phyloP scores from a whole-genome alignment of 1,140 invertebrate species.

The Anastrepha ludens region DNA sequence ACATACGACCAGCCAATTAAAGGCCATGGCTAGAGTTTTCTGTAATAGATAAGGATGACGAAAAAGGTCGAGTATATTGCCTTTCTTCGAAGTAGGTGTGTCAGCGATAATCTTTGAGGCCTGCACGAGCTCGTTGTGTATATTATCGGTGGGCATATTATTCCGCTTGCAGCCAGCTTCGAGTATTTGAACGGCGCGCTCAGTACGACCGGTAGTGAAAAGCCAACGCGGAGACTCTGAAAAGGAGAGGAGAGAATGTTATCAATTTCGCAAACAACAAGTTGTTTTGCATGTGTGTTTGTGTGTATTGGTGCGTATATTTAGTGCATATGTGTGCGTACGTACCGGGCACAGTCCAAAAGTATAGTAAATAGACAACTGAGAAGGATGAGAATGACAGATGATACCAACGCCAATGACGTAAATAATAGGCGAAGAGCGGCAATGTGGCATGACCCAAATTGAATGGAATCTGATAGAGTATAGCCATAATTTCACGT shows the following conservation, averaged over 20 bases:
- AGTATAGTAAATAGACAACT: slow-evolving; percentile 79
- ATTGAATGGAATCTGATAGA: slow-evolving; percentile 84
- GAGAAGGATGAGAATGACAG: slow-evolving; percentile 84
- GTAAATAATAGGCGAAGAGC: slow-evolving; percentile 79
- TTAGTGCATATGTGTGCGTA: neutral
- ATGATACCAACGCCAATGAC: slow-evolving; percentile 84
- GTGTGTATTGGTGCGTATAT: neutral
- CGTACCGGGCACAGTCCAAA: slow-evolving; percentile 37
- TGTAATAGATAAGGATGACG: slow-evolving; percentile 82
- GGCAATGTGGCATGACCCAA: slow-evolving; percentile 81
- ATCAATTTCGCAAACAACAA: neutral
- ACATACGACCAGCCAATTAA: slow-evolving; percentile 84
- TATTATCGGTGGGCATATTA: slow-evolving; percentile 76
- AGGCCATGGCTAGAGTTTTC: slow-evolving; percentile 83
- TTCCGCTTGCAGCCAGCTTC: slow-evolving; percentile 80
- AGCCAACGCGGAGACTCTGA: slow-evolving; percentile 91
- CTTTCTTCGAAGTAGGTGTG: slow-evolving; percentile 74
- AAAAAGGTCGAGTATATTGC: slow-evolving; percentile 82
- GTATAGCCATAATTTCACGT: slow-evolving; percentile 81
- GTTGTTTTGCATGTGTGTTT: neutral
- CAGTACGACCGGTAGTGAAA: slow-evolving; percentile 80
- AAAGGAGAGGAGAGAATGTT: neutral
- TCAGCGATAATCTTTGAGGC: slow-evolving; percentile 66
- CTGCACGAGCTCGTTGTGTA: slow-evolving; percentile 75
- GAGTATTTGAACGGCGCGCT: slow-evolving; percentile 81